phyloP scores from a whole-genome alignment of 2,888 invertebrate genomes.

The Dendrolimus houi region DNA sequence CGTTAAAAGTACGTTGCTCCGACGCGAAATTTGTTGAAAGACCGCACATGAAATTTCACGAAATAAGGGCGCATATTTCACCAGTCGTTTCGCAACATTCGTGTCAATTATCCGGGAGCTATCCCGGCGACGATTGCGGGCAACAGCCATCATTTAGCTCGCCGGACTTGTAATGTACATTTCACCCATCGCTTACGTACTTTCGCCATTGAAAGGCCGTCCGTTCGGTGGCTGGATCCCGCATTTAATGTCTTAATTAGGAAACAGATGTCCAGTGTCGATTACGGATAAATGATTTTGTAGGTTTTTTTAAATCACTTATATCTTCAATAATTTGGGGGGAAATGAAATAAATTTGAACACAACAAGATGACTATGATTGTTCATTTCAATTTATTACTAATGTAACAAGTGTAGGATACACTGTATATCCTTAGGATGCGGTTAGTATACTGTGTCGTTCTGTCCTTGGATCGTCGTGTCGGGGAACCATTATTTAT shows the following conservation, averaged over 20 bases:
- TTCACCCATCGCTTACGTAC: slow-evolving; percentile 56
- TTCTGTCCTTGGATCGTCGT: no score
- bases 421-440: no score
- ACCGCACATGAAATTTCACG: slow-evolving; percentile 18
- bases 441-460: no score
- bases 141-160: slow-evolving; percentile 58
- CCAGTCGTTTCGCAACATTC: slow-evolving; percentile 45
- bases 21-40: slow-evolving; percentile 24
- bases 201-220: slow-evolving; percentile 58
- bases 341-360: no score
- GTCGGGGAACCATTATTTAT: no score
- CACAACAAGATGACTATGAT: no score
- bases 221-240: slow-evolving; percentile 44
- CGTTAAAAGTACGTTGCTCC: slow-evolving; percentile 22
- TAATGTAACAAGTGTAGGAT: no score
- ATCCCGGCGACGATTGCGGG: slow-evolving; percentile 55
- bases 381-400: no score
- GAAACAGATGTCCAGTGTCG: slow-evolving; percentile 50
- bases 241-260: slow-evolving; percentile 68
- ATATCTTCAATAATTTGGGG: no score
- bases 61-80: slow-evolving; percentile 33
- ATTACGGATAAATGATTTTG: slow-evolving; percentile 51
- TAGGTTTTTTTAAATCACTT: slow-evolving; percentile 22
- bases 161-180: slow-evolving; percentile 44
- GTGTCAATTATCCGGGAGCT: slow-evolving; percentile 66